Conservation (phyloP, 2,113 vertebrate genomes). For the Fukomys damarensis region DNA sequence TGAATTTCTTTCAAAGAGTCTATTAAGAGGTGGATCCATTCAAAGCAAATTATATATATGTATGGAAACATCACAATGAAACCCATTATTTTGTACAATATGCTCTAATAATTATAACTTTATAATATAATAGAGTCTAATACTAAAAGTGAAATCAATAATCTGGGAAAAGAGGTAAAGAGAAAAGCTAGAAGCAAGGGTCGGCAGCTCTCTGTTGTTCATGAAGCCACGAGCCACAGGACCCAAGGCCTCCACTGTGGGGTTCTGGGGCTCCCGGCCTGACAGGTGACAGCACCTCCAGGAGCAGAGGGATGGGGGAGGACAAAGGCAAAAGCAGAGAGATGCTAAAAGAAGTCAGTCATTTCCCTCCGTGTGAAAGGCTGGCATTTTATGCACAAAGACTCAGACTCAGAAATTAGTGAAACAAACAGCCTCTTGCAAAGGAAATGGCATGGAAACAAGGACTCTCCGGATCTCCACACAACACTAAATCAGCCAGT, state of each 20-base stretch:
- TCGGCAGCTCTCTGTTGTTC: neutral
- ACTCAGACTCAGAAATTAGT: neutral
- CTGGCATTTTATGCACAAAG: neutral
- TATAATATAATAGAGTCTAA: neutral
- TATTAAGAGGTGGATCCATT: neutral
- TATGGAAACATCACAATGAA: neutral
- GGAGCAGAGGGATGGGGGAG: neutral
- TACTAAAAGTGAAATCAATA: slow-evolving; percentile 9
- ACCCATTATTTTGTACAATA: neutral
- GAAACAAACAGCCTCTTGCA: no score
- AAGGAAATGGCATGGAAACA: neutral
- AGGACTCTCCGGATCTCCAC: rapidly evolving
- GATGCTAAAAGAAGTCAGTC: neutral
- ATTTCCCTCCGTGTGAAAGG: neutral
- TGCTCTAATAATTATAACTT: neutral
- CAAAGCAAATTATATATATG: neutral
- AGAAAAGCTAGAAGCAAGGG: neutral
- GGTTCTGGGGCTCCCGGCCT: neutral
- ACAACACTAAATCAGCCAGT: rapidly evolving
- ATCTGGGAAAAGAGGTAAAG: neutral
- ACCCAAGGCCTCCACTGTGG: rapidly evolving
- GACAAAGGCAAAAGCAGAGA: no score
- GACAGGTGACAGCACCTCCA: neutral
- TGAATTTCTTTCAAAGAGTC: neutral
- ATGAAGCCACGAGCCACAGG: neutral